Percentiles rank a stretch among this genome's conserved stretches.
Evolutionary conservation across 2,888 invertebrate species (phyloP).

Genomic region (Cotesia congregata): DNA sequence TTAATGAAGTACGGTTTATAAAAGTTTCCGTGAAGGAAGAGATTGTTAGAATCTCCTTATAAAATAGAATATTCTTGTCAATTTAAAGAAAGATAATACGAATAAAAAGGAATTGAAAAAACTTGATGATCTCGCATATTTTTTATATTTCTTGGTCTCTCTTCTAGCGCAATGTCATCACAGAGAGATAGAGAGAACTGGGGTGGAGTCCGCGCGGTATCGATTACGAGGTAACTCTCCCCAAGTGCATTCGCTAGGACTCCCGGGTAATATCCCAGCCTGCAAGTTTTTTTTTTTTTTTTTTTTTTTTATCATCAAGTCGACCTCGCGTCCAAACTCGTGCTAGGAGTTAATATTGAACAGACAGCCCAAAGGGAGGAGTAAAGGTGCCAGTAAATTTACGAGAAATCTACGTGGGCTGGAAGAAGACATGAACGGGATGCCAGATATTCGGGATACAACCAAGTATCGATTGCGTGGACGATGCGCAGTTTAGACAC

Average conservation of each 20-base stretch:
- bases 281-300: slow-evolving; percentile 14
- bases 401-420: slow-evolving; percentile 24
- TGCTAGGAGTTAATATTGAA: slow-evolving; percentile 22
- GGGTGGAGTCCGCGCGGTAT: slow-evolving; percentile 27
- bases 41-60: neutral
- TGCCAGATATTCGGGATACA: slow-evolving; percentile 14
- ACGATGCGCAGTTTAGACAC: slow-evolving; percentile 20
- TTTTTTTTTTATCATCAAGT: slow-evolving; percentile 10
- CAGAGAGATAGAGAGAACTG: neutral
- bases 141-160: slow-evolving; percentile 6
- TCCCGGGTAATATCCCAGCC: slow-evolving; percentile 27
- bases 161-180: slow-evolving; percentile 18
- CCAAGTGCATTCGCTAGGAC: slow-evolving; percentile 32
- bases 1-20: neutral
- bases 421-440: slow-evolving; percentile 2
- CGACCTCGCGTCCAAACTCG: slow-evolving; percentile 31
- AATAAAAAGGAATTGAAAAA: neutral
- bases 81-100: neutral
- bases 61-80: neutral
- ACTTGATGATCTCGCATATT: slow-evolving; percentile 18
- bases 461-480: slow-evolving; percentile 26
- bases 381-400: slow-evolving; percentile 13
- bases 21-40: neutral
- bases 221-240: slow-evolving; percentile 29
- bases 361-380: slow-evolving; percentile 17